Conservation (phyloP, 53 echinoderm and acorn worm species). For the Pentamera pediparva region DNA sequence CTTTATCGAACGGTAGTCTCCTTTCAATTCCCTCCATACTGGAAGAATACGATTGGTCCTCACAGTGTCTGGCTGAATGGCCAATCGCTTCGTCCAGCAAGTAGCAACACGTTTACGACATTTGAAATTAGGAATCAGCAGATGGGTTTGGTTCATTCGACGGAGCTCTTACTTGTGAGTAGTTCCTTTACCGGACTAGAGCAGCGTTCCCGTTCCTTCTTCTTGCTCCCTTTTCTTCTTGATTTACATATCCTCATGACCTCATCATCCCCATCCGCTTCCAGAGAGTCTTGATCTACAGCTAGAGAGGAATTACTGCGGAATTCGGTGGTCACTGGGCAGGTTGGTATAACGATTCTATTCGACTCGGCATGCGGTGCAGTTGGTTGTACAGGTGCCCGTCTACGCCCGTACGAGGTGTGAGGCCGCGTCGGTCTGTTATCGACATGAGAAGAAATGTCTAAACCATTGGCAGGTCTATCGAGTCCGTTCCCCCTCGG, state of each 20-base stretch:
- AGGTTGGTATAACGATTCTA: constrained; percentile 15
- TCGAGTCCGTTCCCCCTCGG: neutral
- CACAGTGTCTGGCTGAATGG: no score
- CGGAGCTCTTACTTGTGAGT: constrained; percentile 13
- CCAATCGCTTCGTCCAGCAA: no score
- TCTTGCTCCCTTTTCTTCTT: constrained; percentile 12
- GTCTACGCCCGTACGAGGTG: constrained; percentile 6
- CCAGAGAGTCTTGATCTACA: neutral
- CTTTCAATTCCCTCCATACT: no score
- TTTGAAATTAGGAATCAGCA: no score
- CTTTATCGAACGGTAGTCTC: no score
- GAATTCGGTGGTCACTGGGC: constrained; percentile 16
- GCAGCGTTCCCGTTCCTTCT: constrained; percentile 8
- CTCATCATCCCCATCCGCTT: neutral
- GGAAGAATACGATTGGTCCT: no score
- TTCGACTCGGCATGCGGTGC: neutral
- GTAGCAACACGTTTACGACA: no score
- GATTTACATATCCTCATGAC: constrained; percentile 12
- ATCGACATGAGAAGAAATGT: neutral
- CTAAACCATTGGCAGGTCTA: neutral
- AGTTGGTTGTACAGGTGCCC: neutral
- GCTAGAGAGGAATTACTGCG: constrained; percentile 1
- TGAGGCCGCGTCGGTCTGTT: constrained; percentile 12
- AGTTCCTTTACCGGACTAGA: constrained; percentile 6
- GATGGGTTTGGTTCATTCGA: neutral